Conservation (phyloP, 2,888 invertebrate genomes). For the Patella pellucida region DNA sequence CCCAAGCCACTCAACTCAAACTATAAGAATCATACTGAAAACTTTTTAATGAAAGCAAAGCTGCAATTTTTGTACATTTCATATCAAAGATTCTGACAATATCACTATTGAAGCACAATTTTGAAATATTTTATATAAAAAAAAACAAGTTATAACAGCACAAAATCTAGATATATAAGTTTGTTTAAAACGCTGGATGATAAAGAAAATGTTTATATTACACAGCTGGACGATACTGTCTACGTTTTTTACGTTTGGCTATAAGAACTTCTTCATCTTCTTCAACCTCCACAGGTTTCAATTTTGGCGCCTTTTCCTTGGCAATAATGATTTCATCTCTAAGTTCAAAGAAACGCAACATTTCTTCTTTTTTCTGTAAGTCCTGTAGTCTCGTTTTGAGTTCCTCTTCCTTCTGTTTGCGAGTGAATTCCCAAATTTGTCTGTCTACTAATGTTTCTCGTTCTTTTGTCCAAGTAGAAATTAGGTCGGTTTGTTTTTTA, state of each 20-base stretch:
- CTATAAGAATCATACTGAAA: no score
- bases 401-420: slow-evolving; percentile 39
- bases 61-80: no score
- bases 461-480: slow-evolving; percentile 40
- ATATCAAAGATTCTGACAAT: no score
- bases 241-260: slow-evolving; percentile 29
- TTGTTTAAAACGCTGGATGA: background rate
- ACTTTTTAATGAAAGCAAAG: no score
- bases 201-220: background rate
- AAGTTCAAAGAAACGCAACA: slow-evolving; percentile 58
- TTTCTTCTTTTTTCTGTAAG: slow-evolving; percentile 60
- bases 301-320: slow-evolving; percentile 22
- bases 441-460: slow-evolving; percentile 35
- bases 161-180: no score
- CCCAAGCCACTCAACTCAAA: no score
- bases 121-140: no score
- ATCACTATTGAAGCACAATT: no score
- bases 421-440: slow-evolving; percentile 41
- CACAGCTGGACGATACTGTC: slow-evolving; percentile 18
- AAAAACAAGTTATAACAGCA: no score
- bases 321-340: slow-evolving; percentile 39
- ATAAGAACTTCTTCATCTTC: slow-evolving; percentile 27
- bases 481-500: slow-evolving; percentile 24
- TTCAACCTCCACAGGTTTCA: slow-evolving; percentile 21
- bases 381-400: slow-evolving; percentile 49